A percentile compares a stretch with the other conserved stretches of the same genome.
phyloP scores from a whole-genome alignment of 2,888 invertebrate species.

The Acleris literana region DNA sequence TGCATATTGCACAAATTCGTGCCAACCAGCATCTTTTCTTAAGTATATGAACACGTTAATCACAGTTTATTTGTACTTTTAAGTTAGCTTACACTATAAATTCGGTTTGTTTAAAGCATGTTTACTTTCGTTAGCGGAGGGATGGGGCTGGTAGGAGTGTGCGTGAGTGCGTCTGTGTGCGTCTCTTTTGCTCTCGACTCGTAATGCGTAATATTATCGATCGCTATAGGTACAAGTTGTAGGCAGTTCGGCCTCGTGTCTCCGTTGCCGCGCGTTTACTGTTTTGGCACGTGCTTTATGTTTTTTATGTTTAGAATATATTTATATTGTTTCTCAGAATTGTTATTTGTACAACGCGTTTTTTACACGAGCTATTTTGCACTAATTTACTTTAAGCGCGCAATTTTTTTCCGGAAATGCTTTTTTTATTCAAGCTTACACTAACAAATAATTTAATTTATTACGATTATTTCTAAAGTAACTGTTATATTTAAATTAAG shows the following conservation, averaged over 20 bases:
- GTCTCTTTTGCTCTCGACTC: slow-evolving; percentile 56
- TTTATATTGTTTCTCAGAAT: slow-evolving; percentile 50
- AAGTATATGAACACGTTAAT: slow-evolving; percentile 63
- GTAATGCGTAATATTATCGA: slow-evolving; percentile 84
- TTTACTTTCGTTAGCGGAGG: slow-evolving; percentile 70
- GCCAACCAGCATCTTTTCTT: slow-evolving; percentile 65
- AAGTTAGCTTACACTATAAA: slow-evolving; percentile 73
- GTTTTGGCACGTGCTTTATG: slow-evolving; percentile 46
- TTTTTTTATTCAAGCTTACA: slow-evolving; percentile 3
- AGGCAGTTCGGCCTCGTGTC: slow-evolving; percentile 60
- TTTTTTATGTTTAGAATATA: slow-evolving; percentile 35
- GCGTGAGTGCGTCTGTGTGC: slow-evolving; percentile 56
- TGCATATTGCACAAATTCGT: slow-evolving; percentile 66
- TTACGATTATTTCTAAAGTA: neutral
- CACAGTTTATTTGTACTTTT: slow-evolving; percentile 76
- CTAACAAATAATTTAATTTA: neutral
- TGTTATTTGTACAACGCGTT: slow-evolving; percentile 32
- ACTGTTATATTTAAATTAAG: slow-evolving; percentile 13
- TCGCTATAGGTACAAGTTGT: slow-evolving; percentile 76
- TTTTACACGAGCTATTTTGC: slow-evolving; percentile 19
- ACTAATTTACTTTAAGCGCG: neutral
- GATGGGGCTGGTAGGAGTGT: slow-evolving; percentile 54
- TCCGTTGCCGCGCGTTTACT: slow-evolving; percentile 63
- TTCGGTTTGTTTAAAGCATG: slow-evolving; percentile 81
- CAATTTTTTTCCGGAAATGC: slow-evolving; percentile 1